Base-by-base conservation (phyloP, 2,113 vertebrate genomes). In the Podilymbus podiceps region DNA sequence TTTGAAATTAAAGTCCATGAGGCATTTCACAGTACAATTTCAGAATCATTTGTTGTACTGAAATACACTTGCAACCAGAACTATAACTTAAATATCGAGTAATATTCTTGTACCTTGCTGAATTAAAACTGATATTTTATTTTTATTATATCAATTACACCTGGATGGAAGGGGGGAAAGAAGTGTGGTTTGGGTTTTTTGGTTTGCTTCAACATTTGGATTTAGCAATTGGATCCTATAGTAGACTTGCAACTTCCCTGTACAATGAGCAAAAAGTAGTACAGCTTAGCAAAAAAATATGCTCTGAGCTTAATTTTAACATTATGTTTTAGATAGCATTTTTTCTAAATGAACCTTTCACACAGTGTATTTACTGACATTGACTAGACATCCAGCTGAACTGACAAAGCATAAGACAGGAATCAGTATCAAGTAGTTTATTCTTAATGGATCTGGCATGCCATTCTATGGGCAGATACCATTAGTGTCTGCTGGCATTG, bases 391-490 rank as follows among this genome's bases (percentile, higher is more conserved):
- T 49, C 35, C 86, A n/a, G 27, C 42, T 88, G 64, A 96, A 88
- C 52, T 78, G 69, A 95, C 79, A 88, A 93, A 92, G 19, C 24
- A 58, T 86, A 76, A 88, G 55, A 82, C 75, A 91, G 35, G 62
- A 85, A 82, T 79, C 75, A 64, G 83, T 74, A 93, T 59, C 58
- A 90, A 58, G 67, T 27, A 82, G 58, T 89, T 96, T 84, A 60
- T 71, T 90, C 58, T 93, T 82, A 91, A 88, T 66, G 68, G 46
- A 68, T 74, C 92, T 96, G 89, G 90, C 86, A 94, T 64, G n/a
- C 13, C 50, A 60, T 73, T 92, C 75, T 82, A 13, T 84, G 47
- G 63, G 75, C 94, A 88, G 82, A 94, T 87, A 96, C 25, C 50
- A 62, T 76, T 73, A 90, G 16, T 44, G 60, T 76, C 81, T 87